phyloP scores from a whole-genome alignment of 2,113 vertebrate species.

The Tyrannus savana region DNA sequence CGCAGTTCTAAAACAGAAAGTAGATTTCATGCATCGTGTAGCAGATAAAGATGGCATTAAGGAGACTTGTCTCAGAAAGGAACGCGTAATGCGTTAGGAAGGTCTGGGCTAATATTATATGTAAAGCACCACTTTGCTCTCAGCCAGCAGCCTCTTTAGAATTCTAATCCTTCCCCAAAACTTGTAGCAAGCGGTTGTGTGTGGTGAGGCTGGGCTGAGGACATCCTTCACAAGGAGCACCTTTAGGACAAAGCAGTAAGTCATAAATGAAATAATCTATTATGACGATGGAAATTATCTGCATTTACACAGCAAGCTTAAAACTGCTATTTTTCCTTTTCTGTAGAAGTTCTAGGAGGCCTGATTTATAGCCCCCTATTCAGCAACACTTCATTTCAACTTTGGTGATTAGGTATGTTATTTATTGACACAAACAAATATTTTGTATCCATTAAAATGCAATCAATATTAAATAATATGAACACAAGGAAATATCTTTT shows the following conservation, averaged over 20 bases:
- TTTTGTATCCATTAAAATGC: constrained; percentile 60
- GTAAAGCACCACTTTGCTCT: constrained; percentile 49
- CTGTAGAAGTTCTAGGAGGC: constrained; percentile 8
- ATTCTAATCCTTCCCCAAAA: constrained; percentile 35
- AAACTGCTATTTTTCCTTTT: constrained; percentile 21
- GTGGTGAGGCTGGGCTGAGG: not conserved
- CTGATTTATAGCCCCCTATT: constrained; percentile 44
- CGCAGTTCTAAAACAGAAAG: constrained; percentile 90
- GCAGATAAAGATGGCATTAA: constrained; percentile 95
- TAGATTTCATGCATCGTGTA: constrained; percentile 97
- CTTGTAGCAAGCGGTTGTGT: not conserved
- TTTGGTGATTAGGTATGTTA: constrained; percentile 56
- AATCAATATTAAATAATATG: constrained; percentile 56
- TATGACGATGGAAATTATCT: constrained; percentile 3
- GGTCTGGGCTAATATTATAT: constrained; percentile 50
- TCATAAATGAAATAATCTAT: constrained; percentile 20
- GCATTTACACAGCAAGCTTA: constrained; percentile 2
- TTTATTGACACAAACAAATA: constrained; percentile 51
- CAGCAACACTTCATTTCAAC: constrained; percentile 28
- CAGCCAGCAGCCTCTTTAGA: constrained; percentile 27
- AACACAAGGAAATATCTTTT: constrained; percentile 53
- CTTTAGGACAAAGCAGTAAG: constrained; percentile 32
- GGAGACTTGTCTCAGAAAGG: constrained; percentile 70
- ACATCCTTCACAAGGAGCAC: not conserved
- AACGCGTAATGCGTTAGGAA: constrained; percentile 29